Base-by-base conservation (phyloP, 1,140 invertebrate species). In the Idris sp. region DNA sequence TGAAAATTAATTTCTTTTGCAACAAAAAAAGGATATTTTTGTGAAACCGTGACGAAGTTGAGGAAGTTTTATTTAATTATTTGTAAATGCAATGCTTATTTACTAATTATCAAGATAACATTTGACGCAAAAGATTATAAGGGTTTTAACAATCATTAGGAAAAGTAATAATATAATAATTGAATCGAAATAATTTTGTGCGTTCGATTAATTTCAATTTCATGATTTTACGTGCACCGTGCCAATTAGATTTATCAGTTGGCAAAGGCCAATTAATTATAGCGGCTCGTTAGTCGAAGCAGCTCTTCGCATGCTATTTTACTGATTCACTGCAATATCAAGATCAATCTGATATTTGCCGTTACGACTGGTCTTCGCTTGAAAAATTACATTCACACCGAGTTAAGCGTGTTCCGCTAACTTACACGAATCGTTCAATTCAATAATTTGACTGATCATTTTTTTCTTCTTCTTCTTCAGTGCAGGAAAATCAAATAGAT, bases 171-270 rank as follows among this genome's bases (percentile, higher is more conserved):
- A n/a, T n/a, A n/a, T n/a, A n/a, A n/a, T n/a, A n/a, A n/a, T n/a
- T n/a, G n/a, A n/a, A n/a, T n/a, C n/a, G n/a, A n/a, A 6, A 22
- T 22, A 22, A 22, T 22, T 59, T 51, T 59, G 16, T 43, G 36
- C 8, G 9, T 58, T 9, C 22, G 53, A 59, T 69, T 69, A 61
- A 64, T 75, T 65, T 69, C 38, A 65, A 65, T 69, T 56, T 69
- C 59, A 30, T 59, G 46, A 69, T 61, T 65, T 69, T 69, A 65
- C 38, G 44, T 75, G 65, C 59, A 16, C 10, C 73, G 73, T 75
- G 53, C 56, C 51, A 75, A 69, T 75, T 69, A 69, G 64, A 75
- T 67, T 58, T 69, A 75, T 75, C 72, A 65, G 58, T 64, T 15
- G 8, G 28, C 19, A 16, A n/a, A 10, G 25, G 49, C 28, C 72